These are phyloP conservation scores for Stomatorhinus ivindoensis DNA, from an alignment of 2,113 vertebrate species.

Conservation along the genomic window DNA sequence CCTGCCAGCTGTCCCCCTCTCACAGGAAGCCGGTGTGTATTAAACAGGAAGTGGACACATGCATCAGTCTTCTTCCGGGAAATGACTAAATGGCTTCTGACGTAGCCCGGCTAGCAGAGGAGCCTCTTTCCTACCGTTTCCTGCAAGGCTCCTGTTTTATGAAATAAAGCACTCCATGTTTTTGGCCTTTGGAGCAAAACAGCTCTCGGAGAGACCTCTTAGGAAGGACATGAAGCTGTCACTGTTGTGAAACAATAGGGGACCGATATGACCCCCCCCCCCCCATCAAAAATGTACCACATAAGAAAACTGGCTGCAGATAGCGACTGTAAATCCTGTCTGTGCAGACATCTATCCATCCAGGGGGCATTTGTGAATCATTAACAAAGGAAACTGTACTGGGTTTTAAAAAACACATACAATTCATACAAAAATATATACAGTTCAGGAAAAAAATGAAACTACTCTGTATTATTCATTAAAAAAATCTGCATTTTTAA, in stretches of 20 bases:
- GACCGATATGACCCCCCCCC: background rate
- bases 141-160: background rate
- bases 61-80: background rate
- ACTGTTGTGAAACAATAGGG: background rate
- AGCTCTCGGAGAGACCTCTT: background rate
- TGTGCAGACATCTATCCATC: background rate
- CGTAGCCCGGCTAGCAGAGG: background rate
- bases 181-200: background rate
- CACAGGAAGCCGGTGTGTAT: slow-evolving; percentile 35
- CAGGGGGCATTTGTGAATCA: background rate
- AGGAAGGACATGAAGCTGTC: background rate
- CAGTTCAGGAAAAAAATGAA: background rate
- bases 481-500: background rate
- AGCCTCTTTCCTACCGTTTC: background rate
- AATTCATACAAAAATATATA: background rate
- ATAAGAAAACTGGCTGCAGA: background rate
- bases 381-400: background rate
- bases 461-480: background rate
- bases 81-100: background rate
- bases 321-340: background rate
- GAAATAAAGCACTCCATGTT: background rate
- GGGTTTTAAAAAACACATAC: background rate
- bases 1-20: background rate
- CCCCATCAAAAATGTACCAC: background rate
- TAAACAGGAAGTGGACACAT: slow-evolving; percentile 41